Base-by-base conservation (phyloP, 2,888 invertebrate species). In the Patella ulyssiponensis region DNA sequence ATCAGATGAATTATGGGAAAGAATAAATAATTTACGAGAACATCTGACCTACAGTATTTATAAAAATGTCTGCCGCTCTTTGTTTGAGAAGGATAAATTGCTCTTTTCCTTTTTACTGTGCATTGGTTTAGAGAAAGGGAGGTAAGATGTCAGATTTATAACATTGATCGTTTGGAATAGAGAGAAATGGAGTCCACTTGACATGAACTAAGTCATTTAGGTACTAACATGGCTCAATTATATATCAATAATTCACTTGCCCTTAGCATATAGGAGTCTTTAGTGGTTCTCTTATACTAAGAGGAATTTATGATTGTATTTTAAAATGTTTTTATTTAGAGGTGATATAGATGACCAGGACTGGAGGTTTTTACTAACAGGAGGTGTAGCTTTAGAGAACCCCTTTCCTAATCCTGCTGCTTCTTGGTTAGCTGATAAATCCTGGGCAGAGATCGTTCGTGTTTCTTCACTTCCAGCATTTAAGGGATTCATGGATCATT, bases 351-450 rank as follows among this genome's bases (percentile, higher is more conserved):
- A 95, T 83, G 95, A 96, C 84, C 94, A 95, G 33, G 93, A 95
- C 82, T 94, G 96, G 92, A 92, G 94, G 70, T 98, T 97, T 92
- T 93, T 98, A 79, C 92, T 98, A 86, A 97, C 97, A 3, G 97
- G 97, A 7, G 97, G 96, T 53, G 94, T 96, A 69, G 95, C 95
- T 1, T 91, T 97, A 77, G 95, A 96, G 83, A 96, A 95, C 91
- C 95, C 95, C 0, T 93, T 93, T 90, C 93, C 94, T 73, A 98
- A 97, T 93, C 97, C 97, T 0, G 95, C 95, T 69, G 93, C 95
- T 0, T 90, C 93, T 70, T 98, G 98, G 97, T 93, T 98, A 73
- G 93, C 95, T 0, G 96, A 97, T 14, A 96, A 96, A 91, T 93
- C 95, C 14, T 98, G 98, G 97, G 94, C 95, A 0, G 96, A 96